Evolutionary conservation across 2,888 invertebrate genomes (phyloP), one percentile per base, ranked within the genome.

Genomic region (Nysson spinosus): DNA sequence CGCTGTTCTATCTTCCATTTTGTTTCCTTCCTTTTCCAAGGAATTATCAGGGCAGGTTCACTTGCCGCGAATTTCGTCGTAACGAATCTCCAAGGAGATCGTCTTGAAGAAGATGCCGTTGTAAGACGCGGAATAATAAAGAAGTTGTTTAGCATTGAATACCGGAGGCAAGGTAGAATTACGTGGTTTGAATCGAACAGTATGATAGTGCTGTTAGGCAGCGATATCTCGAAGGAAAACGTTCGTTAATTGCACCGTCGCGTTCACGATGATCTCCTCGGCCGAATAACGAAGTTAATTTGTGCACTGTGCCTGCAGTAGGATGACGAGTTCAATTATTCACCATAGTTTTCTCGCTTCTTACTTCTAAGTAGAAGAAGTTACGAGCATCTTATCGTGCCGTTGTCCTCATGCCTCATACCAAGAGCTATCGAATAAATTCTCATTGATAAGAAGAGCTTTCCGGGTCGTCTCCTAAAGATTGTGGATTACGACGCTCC

Each of bases 241-340:
- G 63, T 74, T 79, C 62, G 58, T 75, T 81, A 79, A 81, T 81
- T 80, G 75, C 66, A 50, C 26, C 46, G 49, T 56, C 55, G 56
- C 30, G 32, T 44, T 42, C 12, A 35, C 47, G 52, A 52, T 57
- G 40, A 30, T 55, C 43, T 46, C 64, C 42, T 55, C 51, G 44
- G 37, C 54, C 51, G 40, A 24, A 62, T 73, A 79, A 80, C 72
- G 73, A 78, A 78, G 78, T 80, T 70, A 77, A 78, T 78, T 78
- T 72, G n/a, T n/a, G 49, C 67, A 30, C 51, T 28, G 46, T 66
- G 55, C 49, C 68, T 24, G 44, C 24, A 37, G 56, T 44, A 64
- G 49, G 63, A 62, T 52, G 66, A 52, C 40, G 51, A 67, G 77
- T 78, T 65, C 68, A 74, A 72, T 79, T 78, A 78, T 75, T 63